Evolutionary conservation across 2,888 invertebrate species (phyloP).

Genomic region (Dolomedes plantarius): DNA sequence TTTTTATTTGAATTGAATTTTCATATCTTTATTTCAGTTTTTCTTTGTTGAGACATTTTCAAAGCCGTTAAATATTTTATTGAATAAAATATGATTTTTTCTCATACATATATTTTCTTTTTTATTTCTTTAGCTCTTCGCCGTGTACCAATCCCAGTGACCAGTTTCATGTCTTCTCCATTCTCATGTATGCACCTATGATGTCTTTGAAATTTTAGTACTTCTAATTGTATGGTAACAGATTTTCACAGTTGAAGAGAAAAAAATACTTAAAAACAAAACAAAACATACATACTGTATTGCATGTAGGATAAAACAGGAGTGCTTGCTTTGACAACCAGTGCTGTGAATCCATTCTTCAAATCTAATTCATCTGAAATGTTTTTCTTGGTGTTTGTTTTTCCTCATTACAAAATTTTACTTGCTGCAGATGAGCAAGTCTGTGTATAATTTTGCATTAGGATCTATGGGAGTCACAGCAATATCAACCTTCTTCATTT

Average conservation of each 20-base stretch:
- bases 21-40: neutral
- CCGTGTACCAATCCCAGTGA: conserved; percentile 88
- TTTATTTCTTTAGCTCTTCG: conserved; percentile 82
- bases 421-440: neutral
- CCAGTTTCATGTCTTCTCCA: conserved; percentile 89
- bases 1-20: too few species aligned
- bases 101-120: conserved; percentile 43
- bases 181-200: conserved; percentile 87
- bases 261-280: too few species aligned
- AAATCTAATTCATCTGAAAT: neutral
- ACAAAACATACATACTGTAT: too few species aligned
- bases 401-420: neutral
- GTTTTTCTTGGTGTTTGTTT: neutral
- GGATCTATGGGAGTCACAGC: neutral
- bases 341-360: neutral
- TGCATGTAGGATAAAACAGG: neutral
- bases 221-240: conserved; percentile 7
- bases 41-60: neutral
- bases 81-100: neutral
- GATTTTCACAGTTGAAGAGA: conserved; percentile 29
- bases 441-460: neutral
- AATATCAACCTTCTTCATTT: neutral
- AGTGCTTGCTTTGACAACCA: neutral
- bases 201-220: conserved; percentile 42
- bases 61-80: neutral